Evolutionary conservation across 2,888 invertebrate genomes (phyloP), one percentile per base, ranked within the genome.

Genomic region (Drosophila anomalata): DNA sequence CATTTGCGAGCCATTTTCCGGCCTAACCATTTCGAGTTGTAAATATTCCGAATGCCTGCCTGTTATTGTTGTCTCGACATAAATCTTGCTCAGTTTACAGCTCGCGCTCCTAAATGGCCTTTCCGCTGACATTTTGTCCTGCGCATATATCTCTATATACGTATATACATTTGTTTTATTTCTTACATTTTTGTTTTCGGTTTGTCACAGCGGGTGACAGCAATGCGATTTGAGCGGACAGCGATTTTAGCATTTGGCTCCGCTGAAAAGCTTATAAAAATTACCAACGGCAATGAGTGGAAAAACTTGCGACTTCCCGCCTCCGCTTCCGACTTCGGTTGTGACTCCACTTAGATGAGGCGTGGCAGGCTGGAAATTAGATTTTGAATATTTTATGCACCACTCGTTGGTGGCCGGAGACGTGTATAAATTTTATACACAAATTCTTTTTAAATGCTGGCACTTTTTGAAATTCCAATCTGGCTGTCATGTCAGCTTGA

Each of bases 51-150:
- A 79, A 77, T 76, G 77, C 4, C 54, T 69, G 65, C 77, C 59
- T 65, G 79, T 79, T 79, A 20, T 84, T 78, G 76, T 73, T 86
- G 78, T 70, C 81, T 78, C 73, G 70, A 83, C 85, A 83, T 87
- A 87, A 87, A 83, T 87, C 82, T 81, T 77, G 82, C 73, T 84
- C 85, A 78, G 65, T 82, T 87, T 87, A 66, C 80, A 72, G 56
- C 80, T 62, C 71, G 72, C 72, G 53, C 48, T 41, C 24, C 52
- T 78, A 76, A 84, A 87, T 87, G 75, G 85, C 87, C 76, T 78
- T 76, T 71, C 70, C 81, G 87, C 78, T 82, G 82, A 82, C 82
- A 87, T 82, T 80, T 87, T 84, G 84, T 84, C 87, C 84, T 76
- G 63, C 63, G 29, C 29, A 46, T 52, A 39, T 50, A 61, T 29